These are phyloP conservation scores for Sminthurinus aureus DNA, from an alignment of 2,888 invertebrate species.

Conservation along the genomic window DNA sequence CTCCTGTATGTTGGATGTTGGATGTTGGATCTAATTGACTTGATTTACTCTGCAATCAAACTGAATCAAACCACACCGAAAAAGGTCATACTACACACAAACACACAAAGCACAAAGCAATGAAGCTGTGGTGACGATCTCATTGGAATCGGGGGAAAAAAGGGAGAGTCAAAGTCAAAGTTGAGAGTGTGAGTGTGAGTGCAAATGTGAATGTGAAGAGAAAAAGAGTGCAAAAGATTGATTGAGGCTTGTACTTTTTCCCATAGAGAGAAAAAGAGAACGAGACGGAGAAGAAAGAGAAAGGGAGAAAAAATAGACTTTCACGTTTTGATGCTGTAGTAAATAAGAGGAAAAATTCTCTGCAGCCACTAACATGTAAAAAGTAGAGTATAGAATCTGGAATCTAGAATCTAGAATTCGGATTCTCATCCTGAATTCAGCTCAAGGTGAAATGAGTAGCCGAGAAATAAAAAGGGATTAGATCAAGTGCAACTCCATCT, in stretches of 20 bases:
- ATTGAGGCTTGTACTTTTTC: constrained; percentile 27
- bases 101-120: neutral
- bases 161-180: neutral
- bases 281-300: neutral
- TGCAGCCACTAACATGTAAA: neutral
- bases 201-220: neutral
- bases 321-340: no score
- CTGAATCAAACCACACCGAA: neutral
- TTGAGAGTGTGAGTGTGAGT: neutral
- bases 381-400: neutral
- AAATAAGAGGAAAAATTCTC: no score
- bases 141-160: neutral
- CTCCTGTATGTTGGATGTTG: no score
- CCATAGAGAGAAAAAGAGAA: neutral
- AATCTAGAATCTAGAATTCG: neutral
- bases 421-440: neutral
- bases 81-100: neutral
- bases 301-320: neutral
- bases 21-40: no score
- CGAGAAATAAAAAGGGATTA: constrained; percentile 15
- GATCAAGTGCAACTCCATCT: neutral
- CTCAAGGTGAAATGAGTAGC: neutral
- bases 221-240: constrained; percentile 22
- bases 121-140: no score
- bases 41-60: neutral